Percentiles rank a stretch among this genome's conserved stretches.
These are phyloP conservation scores for Grantiella picta DNA, from an alignment of 2,113 vertebrate species.

Conservation along the genomic window DNA sequence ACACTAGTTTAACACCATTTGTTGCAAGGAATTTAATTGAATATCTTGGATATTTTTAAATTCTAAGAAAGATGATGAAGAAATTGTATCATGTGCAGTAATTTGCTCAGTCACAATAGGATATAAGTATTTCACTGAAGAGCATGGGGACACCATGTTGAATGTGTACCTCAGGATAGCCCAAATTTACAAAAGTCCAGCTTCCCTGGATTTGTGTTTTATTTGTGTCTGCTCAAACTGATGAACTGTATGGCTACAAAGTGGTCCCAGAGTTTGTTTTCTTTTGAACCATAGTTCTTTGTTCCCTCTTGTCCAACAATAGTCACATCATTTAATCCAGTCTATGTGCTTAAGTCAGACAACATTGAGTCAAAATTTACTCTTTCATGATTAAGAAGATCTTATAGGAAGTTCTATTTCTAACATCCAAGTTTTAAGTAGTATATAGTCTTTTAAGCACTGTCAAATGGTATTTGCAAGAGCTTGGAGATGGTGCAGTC, in stretches of 20 bases:
- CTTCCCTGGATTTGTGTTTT: neutral
- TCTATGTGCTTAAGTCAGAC: neutral
- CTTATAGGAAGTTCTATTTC: neutral
- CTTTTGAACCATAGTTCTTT: neutral
- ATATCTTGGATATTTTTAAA: neutral
- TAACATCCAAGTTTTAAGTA: neutral
- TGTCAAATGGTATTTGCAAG: neutral
- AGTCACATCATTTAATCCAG: neutral
- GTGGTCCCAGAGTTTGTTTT: neutral
- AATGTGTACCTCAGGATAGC: neutral
- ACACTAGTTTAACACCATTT: neutral
- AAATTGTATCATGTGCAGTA: neutral
- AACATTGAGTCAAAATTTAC: neutral
- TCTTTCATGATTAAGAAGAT: neutral
- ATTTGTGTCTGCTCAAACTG: neutral
- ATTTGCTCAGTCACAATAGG: neutral
- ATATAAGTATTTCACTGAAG: neutral
- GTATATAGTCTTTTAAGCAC: neutral
- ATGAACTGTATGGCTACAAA: neutral
- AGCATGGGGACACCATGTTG: neutral
- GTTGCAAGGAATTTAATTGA: neutral
- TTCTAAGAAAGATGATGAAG: neutral
- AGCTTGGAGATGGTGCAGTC: neutral
- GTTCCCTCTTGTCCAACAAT: neutral
- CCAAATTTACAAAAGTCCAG: neutral